Evolutionary conservation across 1,140 invertebrate species (phyloP).

Genomic region (Ylistrum balloti): DNA sequence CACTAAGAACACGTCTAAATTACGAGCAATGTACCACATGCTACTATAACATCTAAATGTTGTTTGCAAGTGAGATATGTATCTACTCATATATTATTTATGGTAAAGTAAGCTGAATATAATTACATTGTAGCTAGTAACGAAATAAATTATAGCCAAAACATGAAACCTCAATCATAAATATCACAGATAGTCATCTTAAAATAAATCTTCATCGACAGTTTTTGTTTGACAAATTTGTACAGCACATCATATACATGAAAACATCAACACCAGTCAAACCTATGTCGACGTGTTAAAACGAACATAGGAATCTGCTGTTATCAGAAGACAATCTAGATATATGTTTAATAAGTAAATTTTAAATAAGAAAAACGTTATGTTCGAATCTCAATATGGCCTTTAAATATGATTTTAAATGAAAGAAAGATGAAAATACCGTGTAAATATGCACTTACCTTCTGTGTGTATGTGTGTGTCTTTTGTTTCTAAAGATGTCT

Average conservation of each 20-base stretch:
- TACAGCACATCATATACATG: background rate
- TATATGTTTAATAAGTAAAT: background rate
- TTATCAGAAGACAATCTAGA: background rate
- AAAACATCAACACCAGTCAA: background rate
- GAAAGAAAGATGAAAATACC: background rate
- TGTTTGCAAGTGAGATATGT: background rate
- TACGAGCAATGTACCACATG: too few relatives aligned
- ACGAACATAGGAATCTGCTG: background rate
- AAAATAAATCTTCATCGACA: conserved; percentile 9
- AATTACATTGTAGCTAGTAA: background rate
- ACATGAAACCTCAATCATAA: background rate
- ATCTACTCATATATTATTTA: background rate
- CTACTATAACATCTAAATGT: too few relatives aligned
- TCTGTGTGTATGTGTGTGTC: background rate
- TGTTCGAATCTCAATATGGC: background rate
- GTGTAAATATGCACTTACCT: background rate
- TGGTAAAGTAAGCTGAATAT: background rate
- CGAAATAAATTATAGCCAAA: background rate
- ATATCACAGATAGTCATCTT: background rate
- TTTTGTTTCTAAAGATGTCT: background rate
- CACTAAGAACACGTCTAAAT: too few relatives aligned
- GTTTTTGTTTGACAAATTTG: conserved; percentile 7
- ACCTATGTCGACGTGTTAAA: background rate
- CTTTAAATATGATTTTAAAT: background rate
- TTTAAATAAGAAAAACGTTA: background rate